phyloP scores from a whole-genome alignment of 2,888 invertebrate species.

The Macaria liturata region DNA sequence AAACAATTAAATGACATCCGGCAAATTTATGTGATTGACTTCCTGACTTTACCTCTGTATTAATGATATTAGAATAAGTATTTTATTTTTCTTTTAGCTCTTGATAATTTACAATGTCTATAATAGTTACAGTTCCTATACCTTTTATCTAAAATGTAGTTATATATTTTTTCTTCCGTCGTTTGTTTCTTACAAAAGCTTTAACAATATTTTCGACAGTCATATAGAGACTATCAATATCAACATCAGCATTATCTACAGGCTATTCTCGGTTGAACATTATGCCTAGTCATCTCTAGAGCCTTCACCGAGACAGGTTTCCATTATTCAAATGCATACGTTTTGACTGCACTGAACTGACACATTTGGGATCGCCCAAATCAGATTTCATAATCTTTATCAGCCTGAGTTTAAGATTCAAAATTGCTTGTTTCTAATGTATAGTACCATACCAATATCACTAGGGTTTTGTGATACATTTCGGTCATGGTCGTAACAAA shows the following conservation, averaged over 20 bases:
- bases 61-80: too few relatives aligned
- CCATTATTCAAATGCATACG: constrained; percentile 77
- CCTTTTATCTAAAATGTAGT: too few relatives aligned
- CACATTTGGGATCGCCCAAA: constrained; percentile 36
- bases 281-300: constrained; percentile 76
- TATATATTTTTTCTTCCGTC: not conserved
- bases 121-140: too few relatives aligned
- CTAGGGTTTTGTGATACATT: constrained; percentile 33
- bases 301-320: constrained; percentile 69
- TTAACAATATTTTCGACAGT: constrained; percentile 20
- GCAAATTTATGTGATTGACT: constrained; percentile 6
- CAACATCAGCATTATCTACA: constrained; percentile 46
- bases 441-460: constrained; percentile 2
- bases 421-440: constrained; percentile 26
- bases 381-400: constrained; percentile 11
- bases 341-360: constrained; percentile 48
- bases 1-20: constrained; percentile 2
- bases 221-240: constrained; percentile 33
- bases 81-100: too few relatives aligned
- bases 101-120: too few relatives aligned
- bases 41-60: not conserved
- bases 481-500: constrained; percentile 54
- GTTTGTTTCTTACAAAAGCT: constrained; percentile 1
- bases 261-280: constrained; percentile 56
- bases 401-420: constrained; percentile 33